Evolutionary conservation across 2,113 vertebrate genomes (phyloP), one percentile per base, ranked within the genome.

Genomic region (Mesitornis unicolor): DNA sequence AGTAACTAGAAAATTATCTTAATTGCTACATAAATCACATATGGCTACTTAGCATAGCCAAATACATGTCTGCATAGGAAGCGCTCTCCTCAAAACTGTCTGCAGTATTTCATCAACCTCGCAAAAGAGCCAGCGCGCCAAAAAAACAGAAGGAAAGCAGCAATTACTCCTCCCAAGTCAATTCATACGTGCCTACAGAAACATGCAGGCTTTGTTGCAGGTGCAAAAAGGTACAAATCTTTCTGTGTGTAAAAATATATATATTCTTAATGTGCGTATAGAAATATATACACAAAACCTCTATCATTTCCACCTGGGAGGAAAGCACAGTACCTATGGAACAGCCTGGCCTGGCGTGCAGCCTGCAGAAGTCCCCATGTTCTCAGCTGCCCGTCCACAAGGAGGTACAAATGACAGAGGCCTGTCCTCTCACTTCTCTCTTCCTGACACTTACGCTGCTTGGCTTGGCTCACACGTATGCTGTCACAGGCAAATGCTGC

Each of bases 21-120:
- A 96, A 96, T 78, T 93, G 90, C 87, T 92, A 64, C 79, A 88
- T 93, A 94, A 96, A 96, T 96, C 94, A 93, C 24, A 84, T 18
- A 50, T 47, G 82, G 78, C 67, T 91, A 88, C 75, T 95, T 86
- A 80, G 53, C 90, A 91, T 13, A 93, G 85, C 63, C 90, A 96
- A 96, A 96, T 86, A 76, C 38, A 56, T 0, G 40, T 76, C 93
- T 95, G 82, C 82, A 91, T 83, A 93, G 84, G 87, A 96, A 94
- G 60, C 54, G 14, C 68, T 74, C 68, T 92, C 71, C 69, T 92
- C 88, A 92, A 59, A 96, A 84, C 79, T 33, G 29, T 83, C 89
- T 89, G 71, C 36, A 86, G 54, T 47, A 75, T 48, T 94, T 94
- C 59, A 83, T 54, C 75, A 67, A 68, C 71, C 26, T 83, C 13